Evolutionary conservation across 2,888 invertebrate genomes (phyloP).

Genomic region (Piscicola geometra): DNA sequence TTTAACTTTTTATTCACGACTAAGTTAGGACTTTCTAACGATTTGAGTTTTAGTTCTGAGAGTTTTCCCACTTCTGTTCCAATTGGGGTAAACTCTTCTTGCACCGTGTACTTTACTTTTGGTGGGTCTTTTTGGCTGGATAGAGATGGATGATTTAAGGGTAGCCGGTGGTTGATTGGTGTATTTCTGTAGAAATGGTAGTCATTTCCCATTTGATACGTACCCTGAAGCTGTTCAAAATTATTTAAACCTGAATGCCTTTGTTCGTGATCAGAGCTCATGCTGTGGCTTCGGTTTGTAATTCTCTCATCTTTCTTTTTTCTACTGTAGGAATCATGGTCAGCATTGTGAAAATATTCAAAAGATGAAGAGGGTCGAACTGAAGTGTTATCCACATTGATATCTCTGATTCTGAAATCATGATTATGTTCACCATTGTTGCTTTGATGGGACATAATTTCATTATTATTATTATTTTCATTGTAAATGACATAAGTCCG

Average conservation of each 20-base stretch:
- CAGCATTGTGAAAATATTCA: background rate
- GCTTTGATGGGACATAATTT: background rate
- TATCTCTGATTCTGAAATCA: background rate
- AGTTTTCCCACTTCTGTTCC: slow-evolving; percentile 13
- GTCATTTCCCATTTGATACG: background rate
- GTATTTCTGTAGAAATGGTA: background rate
- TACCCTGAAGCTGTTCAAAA: too few relatives aligned
- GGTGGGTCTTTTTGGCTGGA: slow-evolving; percentile 16
- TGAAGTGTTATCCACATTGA: background rate
- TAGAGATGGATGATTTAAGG: background rate
- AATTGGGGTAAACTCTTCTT: slow-evolving; percentile 23
- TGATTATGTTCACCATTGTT: background rate
- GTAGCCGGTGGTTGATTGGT: too few relatives aligned
- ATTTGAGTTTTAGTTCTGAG: background rate
- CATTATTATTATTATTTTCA: too few relatives aligned
- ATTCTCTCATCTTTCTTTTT: background rate
- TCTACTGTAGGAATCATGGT: background rate
- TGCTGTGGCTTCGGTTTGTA: background rate
- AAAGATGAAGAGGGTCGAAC: background rate
- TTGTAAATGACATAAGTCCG: too few relatives aligned
- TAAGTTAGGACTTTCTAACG: background rate
- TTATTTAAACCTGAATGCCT: background rate
- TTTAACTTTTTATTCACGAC: background rate
- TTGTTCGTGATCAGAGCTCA: background rate
- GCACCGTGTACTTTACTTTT: slow-evolving; percentile 6